phyloP scores from a whole-genome alignment of 2,888 invertebrate species.

The Priocnemis perturbator region DNA sequence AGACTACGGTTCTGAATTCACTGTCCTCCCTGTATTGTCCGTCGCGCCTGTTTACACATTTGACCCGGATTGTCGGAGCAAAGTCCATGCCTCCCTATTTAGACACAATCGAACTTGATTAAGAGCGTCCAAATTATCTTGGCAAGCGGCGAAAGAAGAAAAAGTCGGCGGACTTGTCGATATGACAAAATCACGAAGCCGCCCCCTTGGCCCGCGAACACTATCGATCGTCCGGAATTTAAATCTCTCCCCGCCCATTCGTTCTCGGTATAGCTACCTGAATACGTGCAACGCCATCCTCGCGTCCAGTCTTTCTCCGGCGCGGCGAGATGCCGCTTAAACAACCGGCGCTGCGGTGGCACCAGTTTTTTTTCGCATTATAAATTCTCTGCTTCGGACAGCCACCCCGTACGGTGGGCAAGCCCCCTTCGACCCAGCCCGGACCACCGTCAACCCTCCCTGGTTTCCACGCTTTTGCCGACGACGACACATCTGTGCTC shows the following conservation, averaged over 20 bases:
- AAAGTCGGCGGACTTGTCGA: too few relatives aligned
- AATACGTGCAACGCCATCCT: too few relatives aligned
- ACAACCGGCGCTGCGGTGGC: constrained; percentile 48
- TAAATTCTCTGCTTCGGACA: constrained; percentile 68
- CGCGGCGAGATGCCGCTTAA: constrained; percentile 41
- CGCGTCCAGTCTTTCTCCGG: too few relatives aligned
- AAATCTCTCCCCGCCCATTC: too few relatives aligned
- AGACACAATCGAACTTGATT: constrained; percentile 13
- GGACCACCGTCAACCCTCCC: constrained; percentile 26
- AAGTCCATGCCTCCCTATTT: constrained; percentile 9
- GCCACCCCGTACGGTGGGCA: constrained; percentile 41
- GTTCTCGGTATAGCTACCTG: too few relatives aligned
- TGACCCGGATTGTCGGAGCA: constrained; percentile 53
- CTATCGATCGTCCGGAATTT: too few relatives aligned
- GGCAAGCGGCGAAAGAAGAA: too few relatives aligned
- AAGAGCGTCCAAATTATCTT: constrained; percentile 13
- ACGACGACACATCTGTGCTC: constrained; percentile 36
- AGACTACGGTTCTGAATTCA: constrained; percentile 55
- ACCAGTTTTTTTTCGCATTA: constrained; percentile 60
- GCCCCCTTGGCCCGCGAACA: too few relatives aligned
- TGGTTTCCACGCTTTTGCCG: constrained; percentile 27
- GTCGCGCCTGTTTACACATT: constrained; percentile 57
- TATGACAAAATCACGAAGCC: too few relatives aligned
- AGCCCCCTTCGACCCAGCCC: constrained; percentile 42
- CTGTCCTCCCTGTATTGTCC: constrained; percentile 49